Base-by-base conservation (phyloP, 1,140 invertebrate species). In the Triops cancriformis region DNA sequence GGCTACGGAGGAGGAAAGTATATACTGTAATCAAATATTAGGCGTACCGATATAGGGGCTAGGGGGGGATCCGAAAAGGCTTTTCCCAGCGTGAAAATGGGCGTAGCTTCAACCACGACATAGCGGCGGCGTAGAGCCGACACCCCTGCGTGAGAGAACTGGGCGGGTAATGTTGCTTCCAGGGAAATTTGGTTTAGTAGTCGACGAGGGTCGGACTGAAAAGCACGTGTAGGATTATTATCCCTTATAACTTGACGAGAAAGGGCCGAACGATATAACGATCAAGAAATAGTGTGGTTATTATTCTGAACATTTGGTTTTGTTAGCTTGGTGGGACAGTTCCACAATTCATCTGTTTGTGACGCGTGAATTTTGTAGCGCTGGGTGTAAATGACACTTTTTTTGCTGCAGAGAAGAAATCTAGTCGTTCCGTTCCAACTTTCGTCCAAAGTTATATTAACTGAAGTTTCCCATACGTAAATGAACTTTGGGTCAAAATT, bases 41-140 rank as follows among this genome's bases (percentile, higher is more conserved):
- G 51, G 51, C 51, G 51, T 64, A 64, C 51, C 51, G 51, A 64
- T 37, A 37, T 37, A 64, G 14, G 51, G 51, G 51, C 51, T 64
- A 23, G 18, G 51, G 51, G 51, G 23, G 43, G 7, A 37, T 4
- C 31, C 51, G 18, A 64, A 64, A 64, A 64, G 51, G 51, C 51
- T 64, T 64, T 64, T 64, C 51, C 51, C 51, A 64, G 51, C 51
- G 51, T 64, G 51, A 64, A 64, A n/a, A 64, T 64, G 51, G 51
- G 51, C 51, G 51, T 64, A 14, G 51, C 23, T 64, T 64, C 18
- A 64, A 64, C 51, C 51, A 64, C 23, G 51, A 64, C 51, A 64
- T 64, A 23, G 51, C 51, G 51, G 51, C 51, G 51, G 51, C 51
- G 51, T 64, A 64, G 51, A 64, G 23, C 4, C 51, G 23, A 23